Conservation (phyloP, 37 sponge, comb jelly and placozoan species). For the Chondrosia reniformis region DNA sequence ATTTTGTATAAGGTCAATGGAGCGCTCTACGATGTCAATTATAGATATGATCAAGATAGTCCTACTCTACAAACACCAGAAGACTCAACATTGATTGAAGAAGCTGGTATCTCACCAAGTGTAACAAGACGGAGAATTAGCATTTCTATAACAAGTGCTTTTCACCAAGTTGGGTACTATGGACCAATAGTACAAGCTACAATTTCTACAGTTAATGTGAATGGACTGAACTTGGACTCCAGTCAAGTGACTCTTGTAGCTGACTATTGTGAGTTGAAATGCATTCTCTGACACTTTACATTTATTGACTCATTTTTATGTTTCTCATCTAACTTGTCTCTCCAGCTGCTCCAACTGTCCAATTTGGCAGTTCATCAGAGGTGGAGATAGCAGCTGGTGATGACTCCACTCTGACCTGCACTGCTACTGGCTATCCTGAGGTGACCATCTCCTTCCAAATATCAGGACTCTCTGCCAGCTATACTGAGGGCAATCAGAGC, state of each 20-base stretch:
- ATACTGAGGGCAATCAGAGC: neutral
- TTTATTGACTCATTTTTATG: too few species aligned
- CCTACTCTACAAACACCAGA: neutral
- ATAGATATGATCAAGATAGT: neutral
- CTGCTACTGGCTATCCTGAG: constrained; percentile 14
- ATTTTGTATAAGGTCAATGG: too few species aligned
- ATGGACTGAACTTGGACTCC: neutral
- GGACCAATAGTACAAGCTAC: neutral
- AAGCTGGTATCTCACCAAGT: neutral
- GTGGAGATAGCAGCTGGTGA: neutral
- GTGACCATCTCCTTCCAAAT: constrained; percentile 7
- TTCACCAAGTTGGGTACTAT: neutral
- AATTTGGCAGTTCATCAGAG: neutral
- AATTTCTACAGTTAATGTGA: neutral
- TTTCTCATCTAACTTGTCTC: neutral
- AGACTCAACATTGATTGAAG: neutral
- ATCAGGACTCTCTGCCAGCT: neutral
- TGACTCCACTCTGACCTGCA: neutral
- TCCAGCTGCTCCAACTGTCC: constrained; percentile 1
- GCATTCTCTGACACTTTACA: too few species aligned
- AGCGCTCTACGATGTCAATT: neutral
- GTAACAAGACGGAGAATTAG: neutral
- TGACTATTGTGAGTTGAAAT: too few species aligned
- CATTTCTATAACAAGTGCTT: neutral
- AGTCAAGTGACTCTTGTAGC: too few species aligned